A percentile compares a stretch with the other conserved stretches of the same genome.
Evolutionary conservation across 2,888 invertebrate species (phyloP).

Genomic region (Heteromurus nitidus): DNA sequence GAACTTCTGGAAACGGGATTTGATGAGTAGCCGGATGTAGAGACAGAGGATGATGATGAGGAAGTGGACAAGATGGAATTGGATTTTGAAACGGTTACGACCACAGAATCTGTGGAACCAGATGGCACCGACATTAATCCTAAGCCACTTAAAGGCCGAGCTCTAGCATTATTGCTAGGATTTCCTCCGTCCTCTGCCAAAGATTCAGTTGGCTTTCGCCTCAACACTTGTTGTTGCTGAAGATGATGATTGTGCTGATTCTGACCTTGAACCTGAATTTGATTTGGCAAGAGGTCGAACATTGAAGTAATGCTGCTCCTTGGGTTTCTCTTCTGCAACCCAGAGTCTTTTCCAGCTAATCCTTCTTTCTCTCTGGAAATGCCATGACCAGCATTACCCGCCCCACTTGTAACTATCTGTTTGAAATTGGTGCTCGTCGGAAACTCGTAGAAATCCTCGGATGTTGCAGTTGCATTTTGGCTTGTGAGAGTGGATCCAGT

Average conservation of each 20-base stretch:
- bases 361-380: conserved; percentile 35
- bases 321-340: conserved; percentile 45
- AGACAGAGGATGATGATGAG: conserved; percentile 60
- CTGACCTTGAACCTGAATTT: conserved; percentile 46
- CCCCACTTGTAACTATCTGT: conserved; percentile 42
- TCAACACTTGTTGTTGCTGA: not conserved
- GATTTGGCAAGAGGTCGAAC: conserved; percentile 67
- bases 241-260: not conserved
- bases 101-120: conserved; percentile 54
- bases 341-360: conserved; percentile 24
- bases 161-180: not conserved
- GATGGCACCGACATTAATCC: conserved; percentile 25
- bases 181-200: too few relatives aligned
- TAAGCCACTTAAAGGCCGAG: conserved; percentile 34
- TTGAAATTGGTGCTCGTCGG: conserved; percentile 73
- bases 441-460: conserved; percentile 73
- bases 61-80: conserved; percentile 64
- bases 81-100: conserved; percentile 53
- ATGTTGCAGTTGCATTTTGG: conserved; percentile 25
- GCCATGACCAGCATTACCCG: conserved; percentile 17
- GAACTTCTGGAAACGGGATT: conserved; percentile 59
- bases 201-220: not conserved
- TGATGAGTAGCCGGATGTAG: conserved; percentile 42
- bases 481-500: conserved; percentile 15
- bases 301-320: conserved; percentile 68